Evolutionary conservation across 53 echinoderm and acorn worm genomes (phyloP), one percentile per base, ranked within the genome.

Genomic region (Henricia sp.): DNA sequence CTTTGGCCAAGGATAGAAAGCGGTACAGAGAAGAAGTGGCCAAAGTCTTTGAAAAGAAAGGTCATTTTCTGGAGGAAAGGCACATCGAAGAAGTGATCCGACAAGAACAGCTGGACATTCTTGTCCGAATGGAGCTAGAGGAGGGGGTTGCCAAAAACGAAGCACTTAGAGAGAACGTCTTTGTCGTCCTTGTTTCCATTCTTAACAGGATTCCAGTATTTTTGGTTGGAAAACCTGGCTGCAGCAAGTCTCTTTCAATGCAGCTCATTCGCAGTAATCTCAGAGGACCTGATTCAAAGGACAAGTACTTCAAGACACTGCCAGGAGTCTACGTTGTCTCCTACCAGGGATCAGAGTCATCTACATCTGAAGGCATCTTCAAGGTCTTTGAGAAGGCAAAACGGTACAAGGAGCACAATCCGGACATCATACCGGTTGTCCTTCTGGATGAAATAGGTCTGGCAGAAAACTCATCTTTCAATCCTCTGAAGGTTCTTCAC

Each of bases 211-310:
- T 87, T 2, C 87, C 87, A 10, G 77, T 77, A 20, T 87, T 87
- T 57, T 64, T 87, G 40, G 87, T 87, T 20, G 87, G 87, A 12
- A 87, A 87, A 54, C 87, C 87, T 1, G 87, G 87, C 38, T 87
- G 87, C 40, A 87, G 87, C 42, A 87, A 87, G 52, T 87, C 87
- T 19, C 63, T 87, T 10, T 87, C 87, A 24, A 87, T 87, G 87
- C 87, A 87, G 64, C 87, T 87, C 27, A 87, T 87, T n/a, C 50
- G 68, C 30, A 87, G 87, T 38, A 78, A 67, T 56, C 78, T 87
- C 0, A 63, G 87, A 33, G 87, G 87, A 53, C 53, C 87, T 0
- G 77, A 77, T 30, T 87, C 87, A 26, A 87, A 54, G 19, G 78
- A 87, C 26, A 33, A 37, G 6, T 87, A 27, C 63, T 87, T 87